Evolutionary conservation across 2,113 vertebrate genomes (phyloP).

Genomic region (Bombycilla garrulus): DNA sequence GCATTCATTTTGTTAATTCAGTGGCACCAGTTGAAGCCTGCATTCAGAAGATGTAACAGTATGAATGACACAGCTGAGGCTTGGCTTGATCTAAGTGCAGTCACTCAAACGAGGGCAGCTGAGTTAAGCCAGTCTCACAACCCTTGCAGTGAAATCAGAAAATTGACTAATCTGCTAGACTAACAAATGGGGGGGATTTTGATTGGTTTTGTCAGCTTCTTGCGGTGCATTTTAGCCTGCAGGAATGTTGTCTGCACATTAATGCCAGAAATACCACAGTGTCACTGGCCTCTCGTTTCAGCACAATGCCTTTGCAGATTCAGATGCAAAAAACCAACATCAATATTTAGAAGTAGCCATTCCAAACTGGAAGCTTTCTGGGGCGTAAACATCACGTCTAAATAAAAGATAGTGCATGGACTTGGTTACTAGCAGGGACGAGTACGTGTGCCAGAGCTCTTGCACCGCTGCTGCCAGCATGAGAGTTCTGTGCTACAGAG

Average conservation of each 20-base stretch:
- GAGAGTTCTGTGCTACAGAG: not conserved
- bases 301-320: not conserved
- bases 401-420: conserved; percentile 20
- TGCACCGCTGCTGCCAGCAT: not conserved
- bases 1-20: not conserved
- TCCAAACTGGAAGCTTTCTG: conserved; percentile 16
- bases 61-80: not conserved
- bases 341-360: conserved; percentile 46
- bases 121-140: not conserved
- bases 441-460: not conserved
- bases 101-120: not conserved
- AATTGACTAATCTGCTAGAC: conserved; percentile 6
- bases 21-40: not conserved
- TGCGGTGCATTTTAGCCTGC: conserved; percentile 30
- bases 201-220: conserved; percentile 53
- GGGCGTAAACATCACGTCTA: not conserved
- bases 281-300: not conserved
- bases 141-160: conserved; percentile 1
- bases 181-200: not conserved
- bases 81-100: not conserved
- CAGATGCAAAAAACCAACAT: conserved; percentile 21
- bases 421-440: not conserved
- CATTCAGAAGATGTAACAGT: not conserved
- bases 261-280: conserved; percentile 9
- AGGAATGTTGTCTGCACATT: conserved; percentile 23